Evolutionary conservation across 2,888 invertebrate genomes (phyloP).

Genomic region (Nomada ruficornis): DNA sequence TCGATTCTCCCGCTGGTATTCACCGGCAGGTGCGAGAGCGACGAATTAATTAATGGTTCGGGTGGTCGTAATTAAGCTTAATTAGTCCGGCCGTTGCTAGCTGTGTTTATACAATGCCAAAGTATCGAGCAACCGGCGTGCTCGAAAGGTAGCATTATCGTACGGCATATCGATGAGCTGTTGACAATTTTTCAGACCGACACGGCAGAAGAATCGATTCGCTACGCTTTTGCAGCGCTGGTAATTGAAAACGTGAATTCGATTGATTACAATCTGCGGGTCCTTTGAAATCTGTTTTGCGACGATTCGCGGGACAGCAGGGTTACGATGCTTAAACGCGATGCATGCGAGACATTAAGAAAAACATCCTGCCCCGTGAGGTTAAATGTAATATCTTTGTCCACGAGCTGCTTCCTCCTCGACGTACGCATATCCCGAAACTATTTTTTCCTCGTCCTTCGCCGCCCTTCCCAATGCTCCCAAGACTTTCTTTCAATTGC

Average conservation of each 20-base stretch:
- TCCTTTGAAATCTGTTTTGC: no score
- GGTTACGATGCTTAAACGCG: no score
- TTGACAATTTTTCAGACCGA: neutral
- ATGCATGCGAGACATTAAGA: no score
- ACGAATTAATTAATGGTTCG: constrained; percentile 77
- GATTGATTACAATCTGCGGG: no score
- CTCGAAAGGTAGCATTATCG: constrained; percentile 29
- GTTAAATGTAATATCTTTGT: no score
- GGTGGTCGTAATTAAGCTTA: constrained; percentile 87
- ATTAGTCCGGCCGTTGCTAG: constrained; percentile 62
- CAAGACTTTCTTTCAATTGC: neutral
- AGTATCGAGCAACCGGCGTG: constrained; percentile 28
- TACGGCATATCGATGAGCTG: constrained; percentile 31
- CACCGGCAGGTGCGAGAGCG: constrained; percentile 58
- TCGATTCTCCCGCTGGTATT: constrained; percentile 7
- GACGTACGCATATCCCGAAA: neutral
- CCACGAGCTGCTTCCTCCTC: neutral
- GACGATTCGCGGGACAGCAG: no score
- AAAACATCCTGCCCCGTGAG: no score
- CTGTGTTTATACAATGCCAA: constrained; percentile 49
- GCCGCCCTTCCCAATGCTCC: neutral
- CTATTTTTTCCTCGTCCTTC: neutral
- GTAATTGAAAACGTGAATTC: no score
- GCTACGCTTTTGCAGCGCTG: neutral
- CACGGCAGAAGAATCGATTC: neutral